A percentile compares a stretch with the other conserved stretches of the same genome.
Conservation (phyloP, 2,797 vertebrate genomes). For the Labeo calbasu region DNA sequence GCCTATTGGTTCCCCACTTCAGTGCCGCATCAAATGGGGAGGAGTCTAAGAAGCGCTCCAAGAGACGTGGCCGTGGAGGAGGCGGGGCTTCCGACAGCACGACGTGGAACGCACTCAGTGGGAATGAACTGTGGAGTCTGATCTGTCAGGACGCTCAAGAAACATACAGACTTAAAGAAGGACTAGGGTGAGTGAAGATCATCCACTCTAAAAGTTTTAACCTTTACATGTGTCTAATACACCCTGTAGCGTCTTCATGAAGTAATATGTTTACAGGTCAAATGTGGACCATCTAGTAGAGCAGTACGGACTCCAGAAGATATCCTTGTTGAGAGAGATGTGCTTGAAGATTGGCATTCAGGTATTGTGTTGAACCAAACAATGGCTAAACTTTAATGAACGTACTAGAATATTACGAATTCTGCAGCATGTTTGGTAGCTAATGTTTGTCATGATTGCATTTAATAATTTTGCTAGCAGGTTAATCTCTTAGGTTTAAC, state of each 20-base stretch:
- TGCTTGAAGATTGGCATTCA: constrained; percentile 85
- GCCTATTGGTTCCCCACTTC: constrained; percentile 79
- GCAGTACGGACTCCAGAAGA: constrained; percentile 78
- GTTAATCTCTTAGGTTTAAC: neutral
- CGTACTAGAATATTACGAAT: neutral
- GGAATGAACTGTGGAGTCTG: constrained; percentile 81
- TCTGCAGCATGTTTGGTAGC: neutral
- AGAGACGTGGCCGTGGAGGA: constrained; percentile 72
- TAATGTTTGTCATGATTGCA: too few species aligned
- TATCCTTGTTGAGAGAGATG: constrained; percentile 83
- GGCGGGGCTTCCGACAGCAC: constrained; percentile 66
- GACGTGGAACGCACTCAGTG: constrained; percentile 70
- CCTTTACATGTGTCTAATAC: neutral
- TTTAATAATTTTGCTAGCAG: too few species aligned
- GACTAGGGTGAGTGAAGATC: constrained; percentile 72
- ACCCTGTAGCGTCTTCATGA: too few species aligned
- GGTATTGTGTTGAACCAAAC: constrained; percentile 66
- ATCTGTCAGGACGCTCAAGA: constrained; percentile 78
- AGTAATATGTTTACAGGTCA: constrained; percentile 67
- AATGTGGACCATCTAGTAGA: constrained; percentile 79
- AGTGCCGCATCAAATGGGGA: constrained; percentile 67
- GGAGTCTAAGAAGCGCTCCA: constrained; percentile 77
- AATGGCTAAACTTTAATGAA: neutral
- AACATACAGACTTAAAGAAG: constrained; percentile 76
- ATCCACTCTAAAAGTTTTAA: neutral